Percentiles rank a stretch among this genome's conserved stretches.
phyloP scores from a whole-genome alignment of 2,113 vertebrate species.

The Dromas ardeola region DNA sequence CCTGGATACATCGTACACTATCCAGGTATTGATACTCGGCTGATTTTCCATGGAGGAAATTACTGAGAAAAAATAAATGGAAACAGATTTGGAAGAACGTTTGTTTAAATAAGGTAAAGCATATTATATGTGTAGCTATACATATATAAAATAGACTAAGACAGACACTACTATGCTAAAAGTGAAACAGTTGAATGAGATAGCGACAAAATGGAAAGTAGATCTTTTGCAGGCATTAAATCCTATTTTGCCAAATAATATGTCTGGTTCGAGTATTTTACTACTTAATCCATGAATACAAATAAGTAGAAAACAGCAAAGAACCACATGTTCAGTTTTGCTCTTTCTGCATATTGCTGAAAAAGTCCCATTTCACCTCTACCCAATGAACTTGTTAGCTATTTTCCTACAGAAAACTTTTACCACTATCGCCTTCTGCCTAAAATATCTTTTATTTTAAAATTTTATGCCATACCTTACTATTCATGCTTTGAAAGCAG shows the following conservation, averaged over 20 bases:
- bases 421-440: not conserved
- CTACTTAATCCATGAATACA: not conserved
- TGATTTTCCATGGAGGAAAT: not conserved
- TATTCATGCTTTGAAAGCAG: not conserved
- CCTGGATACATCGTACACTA: not conserved
- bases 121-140: not conserved
- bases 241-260: not conserved
- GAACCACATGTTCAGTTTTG: not conserved
- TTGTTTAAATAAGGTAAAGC: not conserved
- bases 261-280: not conserved
- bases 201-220: not conserved
- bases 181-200: not conserved
- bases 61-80: not conserved
- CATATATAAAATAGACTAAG: not conserved
- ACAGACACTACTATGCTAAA: not conserved
- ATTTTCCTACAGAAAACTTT: not conserved
- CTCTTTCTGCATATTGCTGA: not conserved
- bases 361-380: not conserved
- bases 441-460: not conserved
- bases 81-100: not conserved
- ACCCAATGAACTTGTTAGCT: not conserved
- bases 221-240: not conserved
- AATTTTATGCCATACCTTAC: not conserved
- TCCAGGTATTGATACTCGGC: not conserved
- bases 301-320: not conserved